Base-by-base conservation (phyloP, 2,888 invertebrate genomes). In the Chloromyia formosa region DNA sequence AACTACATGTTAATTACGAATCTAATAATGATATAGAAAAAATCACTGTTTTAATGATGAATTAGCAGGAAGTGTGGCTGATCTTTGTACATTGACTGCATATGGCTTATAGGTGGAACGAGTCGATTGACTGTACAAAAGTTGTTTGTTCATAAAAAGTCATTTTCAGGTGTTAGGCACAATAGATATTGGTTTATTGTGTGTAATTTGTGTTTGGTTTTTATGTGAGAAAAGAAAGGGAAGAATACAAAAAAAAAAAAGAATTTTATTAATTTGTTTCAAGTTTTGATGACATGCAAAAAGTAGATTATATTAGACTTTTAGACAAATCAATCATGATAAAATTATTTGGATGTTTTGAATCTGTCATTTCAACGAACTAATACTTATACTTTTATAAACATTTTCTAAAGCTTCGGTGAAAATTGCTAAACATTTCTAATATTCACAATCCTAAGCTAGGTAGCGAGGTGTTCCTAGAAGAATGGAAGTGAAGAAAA, bases 11-110 rank as follows among this genome's bases (percentile, higher is more conserved):
- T 49, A 49, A 45, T 66, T 49, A n/a, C 14, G 12, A 66, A 66
- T 22, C 49, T 66, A 71, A 58, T 71, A 35, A 71, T 40, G 56
- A 71, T 60, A 35, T 35, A 35, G 27, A 35, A 56, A 60, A 72
- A 79, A 81, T 82, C 81, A 83, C 82, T 84, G 83, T 80, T 85
- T 85, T 79, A 93, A 88, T 80, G 93, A 92, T 80, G 93, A 91
- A 87, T 93, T 93, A 82, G 93, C 93, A 82, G 95, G 95, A 85
- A 95, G 89, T 80, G 95, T 95, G 79, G 94, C 94, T 83, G 94
- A 94, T 86, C 94, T 91, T 88, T 94, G 94, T 81, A 85, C 90
- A 89, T 85, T 85, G 73, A 84, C 84, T 80, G 84, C 83, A 78
- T 82, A 85, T 79, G 85, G 85, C 81, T 85, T 85, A 80, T 83